phyloP scores from a whole-genome alignment of 2,888 invertebrate genomes.

The Drosophila putrida region DNA sequence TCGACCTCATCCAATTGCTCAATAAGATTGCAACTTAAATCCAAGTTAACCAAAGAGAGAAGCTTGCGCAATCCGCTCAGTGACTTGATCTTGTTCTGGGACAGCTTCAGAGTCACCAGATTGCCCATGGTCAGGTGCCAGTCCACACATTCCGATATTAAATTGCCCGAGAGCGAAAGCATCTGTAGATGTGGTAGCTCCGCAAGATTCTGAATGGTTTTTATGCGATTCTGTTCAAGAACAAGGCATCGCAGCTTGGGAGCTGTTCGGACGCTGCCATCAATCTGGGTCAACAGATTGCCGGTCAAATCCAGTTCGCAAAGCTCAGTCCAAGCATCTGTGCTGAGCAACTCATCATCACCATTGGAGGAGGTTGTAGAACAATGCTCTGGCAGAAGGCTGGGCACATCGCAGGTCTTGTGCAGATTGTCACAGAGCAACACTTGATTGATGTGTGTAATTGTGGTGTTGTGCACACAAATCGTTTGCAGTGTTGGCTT shows the following conservation, averaged over 20 bases:
- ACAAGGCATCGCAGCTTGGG: constrained; percentile 90
- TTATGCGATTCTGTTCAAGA: constrained; percentile 92
- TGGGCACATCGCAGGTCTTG: constrained; percentile 85
- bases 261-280: constrained; percentile 92
- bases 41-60: constrained; percentile 93
- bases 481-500: constrained; percentile 86
- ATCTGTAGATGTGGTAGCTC: constrained; percentile 91
- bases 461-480: constrained; percentile 83
- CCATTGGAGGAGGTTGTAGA: constrained; percentile 25
- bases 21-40: constrained; percentile 94
- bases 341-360: constrained; percentile 36
- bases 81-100: constrained; percentile 92
- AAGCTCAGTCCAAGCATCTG: constrained; percentile 88
- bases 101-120: constrained; percentile 93
- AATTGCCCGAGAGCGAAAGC: constrained; percentile 93
- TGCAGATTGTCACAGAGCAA: constrained; percentile 94
- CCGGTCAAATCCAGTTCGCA: constrained; percentile 91
- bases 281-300: constrained; percentile 92
- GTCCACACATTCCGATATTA: constrained; percentile 89
- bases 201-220: constrained; percentile 91
- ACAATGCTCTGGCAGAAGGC: constrained; percentile 51
- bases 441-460: constrained; percentile 89
- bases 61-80: constrained; percentile 92
- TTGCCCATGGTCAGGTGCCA: constrained; percentile 95
- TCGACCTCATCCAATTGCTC: constrained; percentile 92